These are phyloP conservation scores for Muntiacus muntjak DNA, from an alignment of 2,113 vertebrate genomes.

Conservation along the genomic window DNA sequence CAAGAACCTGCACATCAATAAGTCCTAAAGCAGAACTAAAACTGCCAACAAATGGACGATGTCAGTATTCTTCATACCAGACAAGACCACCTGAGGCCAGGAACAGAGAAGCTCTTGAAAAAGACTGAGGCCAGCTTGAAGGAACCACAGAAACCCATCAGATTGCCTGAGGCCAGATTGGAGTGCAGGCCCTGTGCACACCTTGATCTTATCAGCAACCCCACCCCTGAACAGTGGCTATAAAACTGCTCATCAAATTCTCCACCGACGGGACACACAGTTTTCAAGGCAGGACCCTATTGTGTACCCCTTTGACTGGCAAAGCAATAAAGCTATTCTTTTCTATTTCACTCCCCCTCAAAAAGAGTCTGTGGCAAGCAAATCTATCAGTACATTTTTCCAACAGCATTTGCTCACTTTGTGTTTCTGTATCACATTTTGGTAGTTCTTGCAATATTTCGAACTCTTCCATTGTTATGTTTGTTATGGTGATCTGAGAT, in stretches of 20 bases:
- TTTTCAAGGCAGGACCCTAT: not conserved
- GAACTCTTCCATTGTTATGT: not conserved
- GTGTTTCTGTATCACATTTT: not conserved
- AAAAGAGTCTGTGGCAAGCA: not conserved
- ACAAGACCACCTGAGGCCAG: not conserved
- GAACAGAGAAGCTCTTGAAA: not conserved
- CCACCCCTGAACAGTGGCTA: not conserved
- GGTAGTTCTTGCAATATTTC: not conserved
- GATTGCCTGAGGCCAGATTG: not conserved
- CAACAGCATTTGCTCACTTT: not conserved
- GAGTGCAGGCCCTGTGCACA: not conserved
- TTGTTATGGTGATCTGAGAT: not conserved
- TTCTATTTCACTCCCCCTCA: not conserved
- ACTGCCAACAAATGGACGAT: rapidly evolving
- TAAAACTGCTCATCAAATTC: not conserved
- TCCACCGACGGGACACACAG: not conserved
- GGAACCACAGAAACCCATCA: not conserved
- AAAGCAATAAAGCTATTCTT: not conserved
- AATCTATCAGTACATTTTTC: not conserved
- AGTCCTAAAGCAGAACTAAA: not conserved
- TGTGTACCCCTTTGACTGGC: not conserved
- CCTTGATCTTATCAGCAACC: not conserved
- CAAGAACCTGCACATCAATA: not conserved
- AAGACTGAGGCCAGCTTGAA: not conserved
- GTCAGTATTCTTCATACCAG: not conserved